Evolutionary conservation across 2,888 invertebrate species (phyloP).

Genomic region (Xanthostigma xanthostigma): DNA sequence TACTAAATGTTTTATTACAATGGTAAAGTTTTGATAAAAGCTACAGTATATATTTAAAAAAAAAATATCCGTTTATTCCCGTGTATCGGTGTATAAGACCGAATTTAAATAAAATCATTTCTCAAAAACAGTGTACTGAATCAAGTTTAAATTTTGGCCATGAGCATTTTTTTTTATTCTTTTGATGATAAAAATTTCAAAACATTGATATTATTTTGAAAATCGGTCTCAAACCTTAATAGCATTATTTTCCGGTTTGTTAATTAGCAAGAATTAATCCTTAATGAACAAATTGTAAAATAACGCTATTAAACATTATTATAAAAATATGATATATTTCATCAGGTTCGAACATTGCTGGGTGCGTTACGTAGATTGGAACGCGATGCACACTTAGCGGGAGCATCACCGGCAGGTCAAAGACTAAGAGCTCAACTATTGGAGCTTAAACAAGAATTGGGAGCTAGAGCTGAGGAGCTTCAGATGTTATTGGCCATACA

Average conservation of each 20-base stretch:
- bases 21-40: too few relatives aligned
- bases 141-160: too few relatives aligned
- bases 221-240: too few relatives aligned
- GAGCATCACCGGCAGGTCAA: constrained; percentile 61
- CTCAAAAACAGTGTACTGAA: too few relatives aligned
- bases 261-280: background rate
- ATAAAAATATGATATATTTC: background rate
- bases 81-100: too few relatives aligned
- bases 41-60: too few relatives aligned
- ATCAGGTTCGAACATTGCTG: constrained; percentile 46
- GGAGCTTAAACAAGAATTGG: constrained; percentile 65
- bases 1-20: too few relatives aligned
- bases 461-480: constrained; percentile 79
- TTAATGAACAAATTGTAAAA: background rate
- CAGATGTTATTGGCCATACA: constrained; percentile 55
- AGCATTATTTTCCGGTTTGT: constrained; percentile 11
- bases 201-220: too few relatives aligned
- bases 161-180: too few relatives aligned
- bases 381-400: constrained; percentile 75
- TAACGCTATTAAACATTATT: background rate
- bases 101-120: too few relatives aligned
- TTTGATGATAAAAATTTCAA: too few relatives aligned
- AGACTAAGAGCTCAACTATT: constrained; percentile 37
- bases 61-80: too few relatives aligned
- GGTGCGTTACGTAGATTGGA: constrained; percentile 75